Percentiles rank a stretch among this genome's conserved stretches.
Evolutionary conservation across 2,888 invertebrate genomes (phyloP).

Genomic region (Polymixis lichenea): DNA sequence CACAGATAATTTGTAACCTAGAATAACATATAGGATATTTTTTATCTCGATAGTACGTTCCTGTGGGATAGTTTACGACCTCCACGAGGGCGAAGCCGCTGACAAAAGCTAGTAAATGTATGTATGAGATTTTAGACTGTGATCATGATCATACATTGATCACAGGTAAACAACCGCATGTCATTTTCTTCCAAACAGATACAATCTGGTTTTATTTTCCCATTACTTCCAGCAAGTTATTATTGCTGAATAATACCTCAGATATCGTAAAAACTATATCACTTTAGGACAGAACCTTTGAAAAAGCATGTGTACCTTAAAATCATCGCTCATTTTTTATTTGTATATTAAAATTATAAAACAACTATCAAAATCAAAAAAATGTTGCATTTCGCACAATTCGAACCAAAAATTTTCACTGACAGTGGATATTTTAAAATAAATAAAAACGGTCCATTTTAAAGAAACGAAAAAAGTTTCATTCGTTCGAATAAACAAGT

Average conservation of each 20-base stretch:
- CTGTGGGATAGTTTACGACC: too few species aligned
- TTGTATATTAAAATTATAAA: background rate
- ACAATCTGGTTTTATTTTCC: too few species aligned
- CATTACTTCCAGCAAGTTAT: background rate
- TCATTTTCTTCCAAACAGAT: background rate
- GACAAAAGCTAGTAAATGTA: too few species aligned
- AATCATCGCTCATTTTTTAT: background rate
- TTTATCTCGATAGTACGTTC: too few species aligned
- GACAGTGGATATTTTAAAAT: conserved; percentile 32
- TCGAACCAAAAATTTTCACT: conserved; percentile 19
- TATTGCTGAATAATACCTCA: background rate
- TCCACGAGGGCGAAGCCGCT: too few species aligned
- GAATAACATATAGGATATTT: too few species aligned
- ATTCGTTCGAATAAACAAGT: conserved; percentile 74
- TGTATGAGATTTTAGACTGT: too few species aligned
- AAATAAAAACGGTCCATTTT: conserved; percentile 72
- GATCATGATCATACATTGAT: too few species aligned
- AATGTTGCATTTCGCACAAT: conserved; percentile 40
- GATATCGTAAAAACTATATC: background rate
- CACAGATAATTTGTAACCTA: too few species aligned
- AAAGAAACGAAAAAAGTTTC: conserved; percentile 70
- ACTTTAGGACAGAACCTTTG: background rate
- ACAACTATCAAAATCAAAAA: conserved; percentile 10
- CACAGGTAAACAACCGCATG: background rate
- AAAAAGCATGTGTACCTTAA: conserved; percentile 1